Conservation (phyloP, 2,113 vertebrate genomes). For the Agapornis roseicollis region DNA sequence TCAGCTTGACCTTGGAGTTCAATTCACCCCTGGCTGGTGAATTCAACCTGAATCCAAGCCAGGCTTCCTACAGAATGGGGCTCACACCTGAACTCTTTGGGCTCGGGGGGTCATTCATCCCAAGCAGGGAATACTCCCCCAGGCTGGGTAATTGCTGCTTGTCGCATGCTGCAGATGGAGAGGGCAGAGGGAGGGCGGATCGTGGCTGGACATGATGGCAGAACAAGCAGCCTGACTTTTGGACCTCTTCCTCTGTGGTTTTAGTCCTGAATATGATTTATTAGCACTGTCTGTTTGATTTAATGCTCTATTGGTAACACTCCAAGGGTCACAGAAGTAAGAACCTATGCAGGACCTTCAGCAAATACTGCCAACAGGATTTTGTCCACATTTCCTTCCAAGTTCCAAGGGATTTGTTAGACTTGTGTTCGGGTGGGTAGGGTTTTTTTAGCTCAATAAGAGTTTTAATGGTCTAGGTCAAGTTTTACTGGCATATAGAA, state of each 20-base stretch:
- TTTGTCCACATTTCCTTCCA: neutral
- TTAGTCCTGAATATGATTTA: constrained; percentile 7
- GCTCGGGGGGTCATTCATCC: neutral
- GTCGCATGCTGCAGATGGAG: neutral
- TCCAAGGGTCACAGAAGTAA: neutral
- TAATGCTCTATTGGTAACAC: neutral
- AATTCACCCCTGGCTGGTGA: neutral
- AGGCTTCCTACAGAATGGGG: neutral
- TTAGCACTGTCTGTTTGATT: neutral
- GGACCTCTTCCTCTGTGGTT: neutral
- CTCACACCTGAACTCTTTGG: constrained; percentile 2
- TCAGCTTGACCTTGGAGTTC: neutral
- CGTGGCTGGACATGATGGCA: accelerated
- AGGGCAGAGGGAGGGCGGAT: neutral
- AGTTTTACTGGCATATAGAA: neutral
- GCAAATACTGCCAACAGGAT: neutral
- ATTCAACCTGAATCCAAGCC: neutral
- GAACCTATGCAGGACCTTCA: neutral
- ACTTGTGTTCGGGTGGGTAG: neutral
- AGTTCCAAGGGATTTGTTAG: neutral
- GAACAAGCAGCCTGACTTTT: neutral
- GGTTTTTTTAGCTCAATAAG: neutral
- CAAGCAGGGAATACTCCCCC: neutral
- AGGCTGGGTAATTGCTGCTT: neutral
- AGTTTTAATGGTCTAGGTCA: neutral